Evolutionary conservation across 2,888 invertebrate species (phyloP), one percentile per base, ranked within the genome.

Genomic region (Pandemis corylana): DNA sequence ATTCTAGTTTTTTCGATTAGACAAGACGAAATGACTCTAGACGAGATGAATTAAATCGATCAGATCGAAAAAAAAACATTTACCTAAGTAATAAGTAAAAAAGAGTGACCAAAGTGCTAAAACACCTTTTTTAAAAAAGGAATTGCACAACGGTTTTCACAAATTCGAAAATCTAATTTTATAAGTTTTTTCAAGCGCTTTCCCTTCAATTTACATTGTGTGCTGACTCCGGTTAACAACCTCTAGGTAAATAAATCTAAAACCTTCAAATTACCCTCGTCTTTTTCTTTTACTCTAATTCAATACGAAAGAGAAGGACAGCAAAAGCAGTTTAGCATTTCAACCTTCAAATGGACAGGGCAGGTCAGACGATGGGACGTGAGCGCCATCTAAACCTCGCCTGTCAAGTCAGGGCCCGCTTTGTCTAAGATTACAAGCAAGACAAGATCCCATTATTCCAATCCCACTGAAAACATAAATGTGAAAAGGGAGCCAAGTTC

Each of bases 311-410:
- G 59, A 59, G 28, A 28, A 28, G 28, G 59, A 59, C 28, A 59
- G 28, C 28, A 28, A 51, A 59, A 0, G 12, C 5, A 28, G 59
- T 59, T 59, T 59, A 59, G 28, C 28, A 59, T 59, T 59, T 59
- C 59, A 59, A 59, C 59, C 59, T 59, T 59, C 28, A 28, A 12
- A 59, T 59, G 59, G 59, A 59, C 59, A 59, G 59, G 59, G 59
- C 59, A 59, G 59, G 59, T 59, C 59, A 59, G 59, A 59, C 59
- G 12, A 28, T 59, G 59, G 28, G 10, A 59, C 59, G 59, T 59
- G 59, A 20, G 59, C 59, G 59, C 59, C 59, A 59, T 59, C 59
- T 28, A 59, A 59, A 59, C 20, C 28, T 20, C 59, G 59, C 20
- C 28, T 59, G 59, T 59, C 59, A 59, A 28, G 59, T 59, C 28